A percentile compares a stretch with the other conserved stretches of the same genome.
phyloP scores from a whole-genome alignment of 2,113 vertebrate species.

The Amia ocellicauda region DNA sequence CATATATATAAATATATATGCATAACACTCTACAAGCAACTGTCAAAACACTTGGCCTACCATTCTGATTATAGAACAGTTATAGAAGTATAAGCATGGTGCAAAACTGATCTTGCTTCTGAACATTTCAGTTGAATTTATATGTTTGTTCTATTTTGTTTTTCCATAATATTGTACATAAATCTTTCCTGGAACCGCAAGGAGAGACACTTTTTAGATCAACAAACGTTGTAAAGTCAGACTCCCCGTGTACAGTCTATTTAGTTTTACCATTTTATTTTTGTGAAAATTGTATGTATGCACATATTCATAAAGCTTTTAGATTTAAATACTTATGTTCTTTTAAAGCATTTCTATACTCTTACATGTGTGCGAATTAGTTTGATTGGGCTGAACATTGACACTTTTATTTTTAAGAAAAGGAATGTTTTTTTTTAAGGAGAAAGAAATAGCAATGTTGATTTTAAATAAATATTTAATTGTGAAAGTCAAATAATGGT shows the following conservation, averaged over 20 bases:
- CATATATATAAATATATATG: too few species aligned
- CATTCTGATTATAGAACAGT: too few species aligned
- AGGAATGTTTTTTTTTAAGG: not conserved
- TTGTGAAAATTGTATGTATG: not conserved
- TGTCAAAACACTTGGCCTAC: too few species aligned
- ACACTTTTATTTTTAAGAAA: conserved; percentile 1
- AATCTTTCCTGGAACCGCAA: not conserved
- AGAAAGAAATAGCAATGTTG: not conserved
- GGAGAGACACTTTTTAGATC: not conserved
- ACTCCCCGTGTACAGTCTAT: not conserved
- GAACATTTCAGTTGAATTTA: too few species aligned
- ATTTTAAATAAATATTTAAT: conserved; percentile 20
- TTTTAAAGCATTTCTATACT: not conserved
- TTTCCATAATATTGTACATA: not conserved
- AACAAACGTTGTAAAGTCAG: not conserved
- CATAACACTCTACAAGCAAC: too few species aligned
- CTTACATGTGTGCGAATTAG: not conserved
- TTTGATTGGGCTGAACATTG: not conserved
- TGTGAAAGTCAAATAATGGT: not conserved
- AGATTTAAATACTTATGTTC: conserved; percentile 15
- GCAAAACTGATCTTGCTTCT: too few species aligned
- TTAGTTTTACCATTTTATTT: not conserved
- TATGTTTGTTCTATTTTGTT: not conserved
- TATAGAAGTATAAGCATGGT: too few species aligned
- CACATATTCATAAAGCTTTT: not conserved